A percentile compares a stretch with the other conserved stretches of the same genome.
Conservation (phyloP, 2,888 invertebrate species). For the Catocala nupta region DNA sequence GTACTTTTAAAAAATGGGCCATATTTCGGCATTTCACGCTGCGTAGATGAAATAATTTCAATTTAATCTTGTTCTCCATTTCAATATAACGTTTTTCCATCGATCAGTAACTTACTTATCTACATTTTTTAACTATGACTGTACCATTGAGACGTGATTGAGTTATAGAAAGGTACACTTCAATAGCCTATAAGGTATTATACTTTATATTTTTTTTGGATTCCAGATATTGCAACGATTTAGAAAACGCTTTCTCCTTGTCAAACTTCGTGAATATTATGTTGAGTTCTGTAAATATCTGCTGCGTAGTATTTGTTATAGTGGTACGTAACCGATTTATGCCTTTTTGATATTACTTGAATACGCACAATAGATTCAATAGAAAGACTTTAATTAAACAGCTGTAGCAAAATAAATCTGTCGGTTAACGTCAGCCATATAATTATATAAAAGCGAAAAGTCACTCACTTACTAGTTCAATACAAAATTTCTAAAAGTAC, state of each 20-base stretch:
- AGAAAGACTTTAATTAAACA: too few relatives aligned
- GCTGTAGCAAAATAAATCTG: too few relatives aligned
- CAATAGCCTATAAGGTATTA: constrained; percentile 22
- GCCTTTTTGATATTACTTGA: too few relatives aligned
- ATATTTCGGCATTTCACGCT: neutral
- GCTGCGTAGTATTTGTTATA: constrained; percentile 80
- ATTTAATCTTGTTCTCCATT: constrained; percentile 32
- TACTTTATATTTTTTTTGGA: constrained; percentile 5
- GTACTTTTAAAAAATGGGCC: too few relatives aligned
- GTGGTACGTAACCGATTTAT: constrained; percentile 66
- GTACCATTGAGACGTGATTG: constrained; percentile 29
- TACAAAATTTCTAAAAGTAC: too few relatives aligned
- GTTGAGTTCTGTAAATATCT: constrained; percentile 80
- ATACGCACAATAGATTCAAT: too few relatives aligned
- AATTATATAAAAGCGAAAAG: too few relatives aligned
- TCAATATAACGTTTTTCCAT: constrained; percentile 22
- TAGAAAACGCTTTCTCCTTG: constrained; percentile 77
- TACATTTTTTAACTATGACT: constrained; percentile 13
- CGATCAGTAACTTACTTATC: constrained; percentile 21
- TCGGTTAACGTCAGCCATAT: too few relatives aligned
- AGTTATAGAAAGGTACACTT: constrained; percentile 34
- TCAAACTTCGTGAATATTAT: constrained; percentile 78
- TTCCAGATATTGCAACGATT: constrained; percentile 78
- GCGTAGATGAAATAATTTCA: neutral
- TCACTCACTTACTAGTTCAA: too few relatives aligned